Base-by-base conservation (phyloP, 2,888 invertebrate species). In the Trissolcus japonicus region DNA sequence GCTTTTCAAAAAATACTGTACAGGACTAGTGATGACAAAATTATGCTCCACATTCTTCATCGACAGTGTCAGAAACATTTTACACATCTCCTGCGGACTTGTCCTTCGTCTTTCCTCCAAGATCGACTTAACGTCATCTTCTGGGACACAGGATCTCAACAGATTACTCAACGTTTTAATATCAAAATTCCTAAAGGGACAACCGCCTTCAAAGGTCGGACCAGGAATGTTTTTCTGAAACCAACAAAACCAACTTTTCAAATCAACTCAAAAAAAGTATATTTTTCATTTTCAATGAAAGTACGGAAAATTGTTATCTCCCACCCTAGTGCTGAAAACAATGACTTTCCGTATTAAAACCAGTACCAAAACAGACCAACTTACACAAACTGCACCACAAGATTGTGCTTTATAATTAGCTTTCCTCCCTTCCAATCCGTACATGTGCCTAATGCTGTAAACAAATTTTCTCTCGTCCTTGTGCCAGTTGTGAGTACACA, bases 361-460 rank as follows among this genome's bases (percentile, higher is more conserved):
- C n/a, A n/a, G n/a, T n/a, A n/a, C n/a, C n/a, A n/a, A n/a, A n/a
- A n/a, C n/a, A n/a, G n/a, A n/a, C n/a, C n/a, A 25, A 86, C 87
- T 89, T 81, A 93, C 92, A 87, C 94, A 93, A 55, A 94, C 91
- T 63, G 89, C 83, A 16, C 88, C 82, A 83, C 94, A 94, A 77
- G 90, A 91, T 50, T 92, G 92, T 14, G 92, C 92, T 51, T 88
- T 86, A 82, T 94, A 94, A 81, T 90, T 91, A 81, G 90, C 92
- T 79, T 91, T 90, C n/a, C 91, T 89, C 4, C 94, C 94, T 88
- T 94, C 94, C 57, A 94, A 88, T 0, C 94, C 94, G 89, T 94
- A 94, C 88, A 94, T 89, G 83, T 94, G 94, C 74, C 93, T 90
- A 60, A 94, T 93, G 69, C 93, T 93, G 88, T 94, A 94, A 4